These are phyloP conservation scores for Tiaroga cobitis DNA, from an alignment of 2,797 vertebrate genomes.

Conservation along the genomic window DNA sequence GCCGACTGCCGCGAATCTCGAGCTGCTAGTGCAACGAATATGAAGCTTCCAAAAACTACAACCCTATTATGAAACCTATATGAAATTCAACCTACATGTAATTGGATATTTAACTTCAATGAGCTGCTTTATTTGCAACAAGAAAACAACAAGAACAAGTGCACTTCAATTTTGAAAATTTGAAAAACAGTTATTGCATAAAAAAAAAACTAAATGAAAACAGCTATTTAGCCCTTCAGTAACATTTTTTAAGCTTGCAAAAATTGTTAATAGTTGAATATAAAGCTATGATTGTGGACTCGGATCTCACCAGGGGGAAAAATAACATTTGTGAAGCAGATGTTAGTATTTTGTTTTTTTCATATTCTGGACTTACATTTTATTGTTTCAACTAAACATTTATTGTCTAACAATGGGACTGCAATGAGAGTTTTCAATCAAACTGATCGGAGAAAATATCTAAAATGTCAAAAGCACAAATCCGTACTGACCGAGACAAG, in stretches of 20 bases:
- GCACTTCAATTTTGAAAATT: not conserved
- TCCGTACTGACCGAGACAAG: not conserved
- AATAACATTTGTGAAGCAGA: constrained; percentile 76
- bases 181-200: constrained; percentile 14
- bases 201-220: constrained; percentile 37
- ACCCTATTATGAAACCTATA: constrained; percentile 62
- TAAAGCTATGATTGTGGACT: constrained; percentile 61
- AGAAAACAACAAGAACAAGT: not conserved
- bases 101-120: constrained; percentile 41
- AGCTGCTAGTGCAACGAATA: constrained; percentile 36
- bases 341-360: constrained; percentile 64
- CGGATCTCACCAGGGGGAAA: constrained; percentile 53
- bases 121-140: constrained; percentile 49
- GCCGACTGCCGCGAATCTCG: constrained; percentile 65
- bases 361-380: constrained; percentile 55
- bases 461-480: not conserved
- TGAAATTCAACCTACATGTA: constrained; percentile 50
- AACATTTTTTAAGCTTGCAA: constrained; percentile 48
- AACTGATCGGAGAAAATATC: not conserved
- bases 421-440: not conserved
- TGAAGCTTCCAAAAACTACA: constrained; percentile 57
- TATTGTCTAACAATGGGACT: not conserved
- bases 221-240: constrained; percentile 37
- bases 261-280: constrained; percentile 65
- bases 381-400: not conserved